Evolutionary conservation across 2,797 vertebrate species (phyloP).

Genomic region (Lophius americanus): DNA sequence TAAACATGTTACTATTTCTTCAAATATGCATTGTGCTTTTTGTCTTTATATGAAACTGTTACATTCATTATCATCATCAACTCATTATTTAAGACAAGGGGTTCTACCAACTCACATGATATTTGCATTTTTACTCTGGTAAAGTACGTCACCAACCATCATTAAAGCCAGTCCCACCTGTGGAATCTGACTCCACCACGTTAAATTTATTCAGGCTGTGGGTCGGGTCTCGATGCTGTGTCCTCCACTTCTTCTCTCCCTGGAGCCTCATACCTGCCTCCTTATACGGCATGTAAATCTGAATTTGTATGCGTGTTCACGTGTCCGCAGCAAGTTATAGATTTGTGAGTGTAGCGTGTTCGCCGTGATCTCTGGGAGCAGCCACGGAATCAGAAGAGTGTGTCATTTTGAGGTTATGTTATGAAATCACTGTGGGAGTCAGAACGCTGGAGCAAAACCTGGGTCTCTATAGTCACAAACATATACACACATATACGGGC

Average conservation of each 20-base stretch:
- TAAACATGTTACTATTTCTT: no score
- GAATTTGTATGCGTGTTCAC: constrained; percentile 8
- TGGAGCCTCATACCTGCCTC: background rate
- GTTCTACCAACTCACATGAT: no score
- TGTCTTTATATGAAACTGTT: no score
- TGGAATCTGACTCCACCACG: no score
- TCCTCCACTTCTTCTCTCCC: background rate
- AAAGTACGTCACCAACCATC: no score
- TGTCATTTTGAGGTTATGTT: constrained; percentile 43
- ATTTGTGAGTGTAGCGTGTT: constrained; percentile 9
- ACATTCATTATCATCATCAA: no score
- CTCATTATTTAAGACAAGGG: no score
- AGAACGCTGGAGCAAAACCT: constrained; percentile 23
- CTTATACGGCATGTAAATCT: constrained; percentile 2
- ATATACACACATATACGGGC: constrained; percentile 41
- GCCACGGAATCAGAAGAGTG: constrained; percentile 2
- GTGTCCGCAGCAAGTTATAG: background rate
- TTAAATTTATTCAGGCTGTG: no score
- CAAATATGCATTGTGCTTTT: no score
- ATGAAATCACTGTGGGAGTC: constrained; percentile 40
- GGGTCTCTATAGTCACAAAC: constrained; percentile 34
- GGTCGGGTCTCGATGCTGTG: background rate
- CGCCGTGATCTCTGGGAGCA: constrained; percentile 45
- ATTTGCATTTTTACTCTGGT: no score
- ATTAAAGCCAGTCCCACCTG: no score